Conservation (phyloP, 2,888 invertebrate genomes). For the Pterostichus niger region DNA sequence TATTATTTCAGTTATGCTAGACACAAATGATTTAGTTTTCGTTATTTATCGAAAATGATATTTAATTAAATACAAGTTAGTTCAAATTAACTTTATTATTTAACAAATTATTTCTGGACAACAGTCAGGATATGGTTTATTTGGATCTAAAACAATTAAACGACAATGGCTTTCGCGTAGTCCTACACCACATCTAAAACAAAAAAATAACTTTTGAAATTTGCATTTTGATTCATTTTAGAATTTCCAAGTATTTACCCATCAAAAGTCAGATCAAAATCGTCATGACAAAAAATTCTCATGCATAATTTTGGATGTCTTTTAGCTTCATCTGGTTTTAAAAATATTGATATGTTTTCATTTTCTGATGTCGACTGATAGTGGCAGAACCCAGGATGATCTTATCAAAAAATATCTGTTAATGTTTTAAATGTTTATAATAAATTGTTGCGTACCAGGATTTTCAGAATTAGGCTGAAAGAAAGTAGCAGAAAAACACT, state of each 20-base stretch:
- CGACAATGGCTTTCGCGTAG: neutral
- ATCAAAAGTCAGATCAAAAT: neutral
- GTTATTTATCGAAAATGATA: too few species aligned
- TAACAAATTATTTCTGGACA: neutral
- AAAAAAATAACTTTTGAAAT: neutral
- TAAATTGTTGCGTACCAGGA: too few species aligned
- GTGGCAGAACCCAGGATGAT: neutral
- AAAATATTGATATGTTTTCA: neutral
- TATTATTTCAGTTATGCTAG: too few species aligned
- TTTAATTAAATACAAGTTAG: too few species aligned
- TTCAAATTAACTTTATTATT: too few species aligned
- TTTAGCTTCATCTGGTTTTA: neutral
- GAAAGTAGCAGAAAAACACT: too few species aligned
- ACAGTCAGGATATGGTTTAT: neutral
- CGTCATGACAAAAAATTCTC: neutral
- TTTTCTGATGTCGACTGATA: neutral
- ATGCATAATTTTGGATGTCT: neutral
- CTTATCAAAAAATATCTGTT: neutral
- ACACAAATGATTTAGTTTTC: too few species aligned
- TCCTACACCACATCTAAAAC: neutral
- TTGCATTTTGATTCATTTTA: neutral
- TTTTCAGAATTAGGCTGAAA: too few species aligned
- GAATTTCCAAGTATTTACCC: neutral
- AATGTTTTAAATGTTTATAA: too few species aligned
- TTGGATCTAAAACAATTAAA: neutral